Conservation (phyloP, 2,113 vertebrate species). For the Prinia subflava region DNA sequence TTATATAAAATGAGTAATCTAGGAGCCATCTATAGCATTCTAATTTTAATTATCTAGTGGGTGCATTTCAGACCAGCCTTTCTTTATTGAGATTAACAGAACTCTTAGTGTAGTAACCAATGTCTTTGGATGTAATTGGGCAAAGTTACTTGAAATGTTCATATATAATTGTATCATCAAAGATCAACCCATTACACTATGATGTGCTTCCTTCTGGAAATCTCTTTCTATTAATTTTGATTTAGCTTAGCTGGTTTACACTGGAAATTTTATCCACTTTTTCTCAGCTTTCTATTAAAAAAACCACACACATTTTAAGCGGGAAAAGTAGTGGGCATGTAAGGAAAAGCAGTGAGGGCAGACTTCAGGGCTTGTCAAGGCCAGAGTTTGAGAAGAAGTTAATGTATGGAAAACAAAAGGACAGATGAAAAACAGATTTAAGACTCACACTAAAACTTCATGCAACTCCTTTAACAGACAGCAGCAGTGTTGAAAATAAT, state of each 20-base stretch:
- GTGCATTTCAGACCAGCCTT: conserved; percentile 36
- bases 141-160: background rate
- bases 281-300: background rate
- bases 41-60: conserved; percentile 71
- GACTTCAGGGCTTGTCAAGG: background rate
- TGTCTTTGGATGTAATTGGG: background rate
- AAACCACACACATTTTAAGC: accelerated
- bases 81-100: conserved; percentile 44
- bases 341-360: background rate
- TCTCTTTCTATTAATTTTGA: background rate
- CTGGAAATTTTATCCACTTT: background rate
- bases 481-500: background rate
- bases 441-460: background rate
- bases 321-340: background rate
- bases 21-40: conserved; percentile 69
- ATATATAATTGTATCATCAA: background rate
- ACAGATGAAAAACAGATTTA: background rate
- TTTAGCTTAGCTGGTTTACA: background rate
- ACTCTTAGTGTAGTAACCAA: background rate
- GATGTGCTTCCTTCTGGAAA: background rate
- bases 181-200: background rate
- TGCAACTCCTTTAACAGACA: background rate
- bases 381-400: background rate
- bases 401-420: background rate
- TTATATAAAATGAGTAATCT: conserved; percentile 81